Evolutionary conservation across 2,797 vertebrate genomes (phyloP), one percentile per base, ranked within the genome.

Genomic region (Microchirus variegatus): DNA sequence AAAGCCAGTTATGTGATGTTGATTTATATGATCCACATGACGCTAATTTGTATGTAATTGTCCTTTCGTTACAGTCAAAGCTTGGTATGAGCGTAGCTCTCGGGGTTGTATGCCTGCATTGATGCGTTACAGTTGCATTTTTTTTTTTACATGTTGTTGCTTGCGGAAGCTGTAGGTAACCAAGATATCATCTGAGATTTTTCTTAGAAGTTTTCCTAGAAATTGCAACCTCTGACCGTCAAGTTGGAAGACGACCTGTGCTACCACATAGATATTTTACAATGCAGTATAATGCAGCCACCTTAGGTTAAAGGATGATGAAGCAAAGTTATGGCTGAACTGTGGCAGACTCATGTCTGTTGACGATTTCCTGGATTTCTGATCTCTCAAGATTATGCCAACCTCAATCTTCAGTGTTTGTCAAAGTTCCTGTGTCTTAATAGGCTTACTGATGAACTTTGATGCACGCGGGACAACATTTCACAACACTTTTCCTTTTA

Each of bases 351-450:
- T 75, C 19, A n/a, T 47, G 50, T 74, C 41, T 70, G 65, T 82
- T 77, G 69, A 70, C 73, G 53, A 9, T 78, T 80, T 80, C 71
- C 73, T 80, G 61, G 50, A 73, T 67, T 70, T 82, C 56, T 71
- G 80, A 80, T 80, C 59, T 78, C 22, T 8, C 45, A 78, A 22
- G 60, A 78, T 81, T 78, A 75, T 77, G 40, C 64, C 73, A 76
- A 22, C 58, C 65, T 72, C 70, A 78, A 61, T 79, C 53, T 40
- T 46, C 53, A 50, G 51, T 74, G 62, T 74, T 75, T 69, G 50
- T 70, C 63, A 75, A 48, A 77, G 54, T 70, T 75, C 41, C 43
- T 53, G 64, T 76, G 70, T 51, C 47, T 59, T 81, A 70, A 80
- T 50, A 46, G 40, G 60, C 35, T 75, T 63, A 56, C 37, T 43